Percentiles rank a stretch among this genome's conserved stretches.
Evolutionary conservation across 2,113 vertebrate genomes (phyloP).

Genomic region (Pygoscelis antarcticus): DNA sequence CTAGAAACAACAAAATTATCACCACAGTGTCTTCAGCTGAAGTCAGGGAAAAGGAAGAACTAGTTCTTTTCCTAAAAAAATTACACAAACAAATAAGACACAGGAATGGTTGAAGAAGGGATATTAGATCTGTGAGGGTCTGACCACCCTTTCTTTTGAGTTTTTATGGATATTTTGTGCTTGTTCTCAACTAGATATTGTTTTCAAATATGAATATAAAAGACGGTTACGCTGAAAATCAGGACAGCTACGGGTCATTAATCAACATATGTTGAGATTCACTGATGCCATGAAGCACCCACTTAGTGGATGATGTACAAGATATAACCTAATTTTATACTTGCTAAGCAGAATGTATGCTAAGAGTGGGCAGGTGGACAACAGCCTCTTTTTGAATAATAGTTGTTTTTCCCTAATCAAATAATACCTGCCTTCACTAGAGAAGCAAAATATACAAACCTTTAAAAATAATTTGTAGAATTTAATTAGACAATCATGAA

Average conservation of each 20-base stretch:
- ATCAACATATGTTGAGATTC: conserved; percentile 45
- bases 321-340: conserved; percentile 24
- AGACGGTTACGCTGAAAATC: not conserved
- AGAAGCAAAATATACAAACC: not conserved
- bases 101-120: not conserved
- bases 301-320: conserved; percentile 1
- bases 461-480: not conserved
- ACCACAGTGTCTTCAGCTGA: not conserved
- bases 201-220: conserved; percentile 23
- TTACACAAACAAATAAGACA: not conserved
- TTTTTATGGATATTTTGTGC: not conserved
- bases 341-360: conserved; percentile 8
- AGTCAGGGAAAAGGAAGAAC: not conserved
- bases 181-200: not conserved
- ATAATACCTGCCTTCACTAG: not conserved
- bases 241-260: not conserved
- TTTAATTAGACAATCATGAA: not conserved
- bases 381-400: not conserved
- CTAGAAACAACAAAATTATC: not conserved
- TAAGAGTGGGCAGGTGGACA: conserved; percentile 26
- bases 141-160: not conserved
- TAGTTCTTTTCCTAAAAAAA: not conserved
- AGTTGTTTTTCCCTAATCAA: not conserved
- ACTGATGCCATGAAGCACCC: conserved; percentile 6
- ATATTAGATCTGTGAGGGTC: not conserved